These are phyloP conservation scores for Gymnosoma rotundatum DNA, from an alignment of 2,888 invertebrate genomes.

Conservation along the genomic window DNA sequence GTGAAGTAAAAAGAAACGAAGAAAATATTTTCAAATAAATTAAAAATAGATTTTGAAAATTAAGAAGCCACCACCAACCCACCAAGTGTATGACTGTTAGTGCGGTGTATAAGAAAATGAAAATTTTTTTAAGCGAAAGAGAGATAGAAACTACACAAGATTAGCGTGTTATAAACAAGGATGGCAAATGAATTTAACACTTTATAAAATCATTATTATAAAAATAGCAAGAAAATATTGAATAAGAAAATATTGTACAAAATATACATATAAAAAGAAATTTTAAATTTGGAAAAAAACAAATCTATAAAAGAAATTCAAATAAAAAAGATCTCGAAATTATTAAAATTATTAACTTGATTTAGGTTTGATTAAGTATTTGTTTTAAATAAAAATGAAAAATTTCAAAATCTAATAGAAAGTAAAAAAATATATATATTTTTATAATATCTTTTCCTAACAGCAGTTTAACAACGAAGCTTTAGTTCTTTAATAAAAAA, in stretches of 20 bases:
- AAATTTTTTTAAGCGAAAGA: constrained; percentile 62
- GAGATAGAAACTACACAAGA: constrained; percentile 65
- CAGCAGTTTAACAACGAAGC: constrained; percentile 69
- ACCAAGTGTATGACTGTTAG: constrained; percentile 65
- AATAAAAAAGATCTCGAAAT: constrained; percentile 9
- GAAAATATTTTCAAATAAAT: constrained; percentile 66
- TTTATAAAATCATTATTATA: constrained; percentile 61
- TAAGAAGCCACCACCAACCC: constrained; percentile 75
- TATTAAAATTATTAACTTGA: constrained; percentile 17
- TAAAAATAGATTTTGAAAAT: constrained; percentile 80
- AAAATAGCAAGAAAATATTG: constrained; percentile 59
- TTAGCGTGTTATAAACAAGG: constrained; percentile 66
- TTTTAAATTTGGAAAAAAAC: background rate
- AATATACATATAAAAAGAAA: constrained; percentile 42
- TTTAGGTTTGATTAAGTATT: background rate
- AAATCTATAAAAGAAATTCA: constrained; percentile 23
- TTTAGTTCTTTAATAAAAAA: constrained; percentile 62
- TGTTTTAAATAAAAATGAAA: background rate
- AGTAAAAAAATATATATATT: background rate
- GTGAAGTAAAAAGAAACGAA: constrained; percentile 45
- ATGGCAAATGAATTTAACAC: constrained; percentile 65
- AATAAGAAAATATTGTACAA: constrained; percentile 47
- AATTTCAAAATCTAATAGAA: background rate
- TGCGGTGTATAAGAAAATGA: constrained; percentile 67
- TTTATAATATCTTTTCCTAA: background rate